Evolutionary conservation across 2,888 invertebrate species (phyloP).

Genomic region (Elmis aenea): DNA sequence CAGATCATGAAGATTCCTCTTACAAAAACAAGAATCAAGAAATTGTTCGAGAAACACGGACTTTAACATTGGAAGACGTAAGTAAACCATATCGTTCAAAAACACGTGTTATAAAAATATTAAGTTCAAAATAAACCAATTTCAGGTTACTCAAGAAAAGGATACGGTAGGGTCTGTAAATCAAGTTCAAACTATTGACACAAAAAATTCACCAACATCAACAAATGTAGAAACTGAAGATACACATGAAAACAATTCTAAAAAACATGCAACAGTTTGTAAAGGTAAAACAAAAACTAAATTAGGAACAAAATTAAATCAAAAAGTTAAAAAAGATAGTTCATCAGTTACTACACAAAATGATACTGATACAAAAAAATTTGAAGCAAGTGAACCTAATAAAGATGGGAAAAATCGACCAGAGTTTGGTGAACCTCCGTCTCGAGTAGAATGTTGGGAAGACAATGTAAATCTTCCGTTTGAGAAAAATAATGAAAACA

Average conservation of each 20-base stretch:
- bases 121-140: background rate
- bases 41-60: slow-evolving; percentile 4
- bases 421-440: slow-evolving; percentile 12
- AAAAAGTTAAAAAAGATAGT: slow-evolving; percentile 13
- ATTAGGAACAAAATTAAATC: background rate
- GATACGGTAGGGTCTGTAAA: no score
- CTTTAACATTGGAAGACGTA: no score
- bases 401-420: background rate
- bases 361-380: no score
- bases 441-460: slow-evolving; percentile 22
- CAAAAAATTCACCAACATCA: no score
- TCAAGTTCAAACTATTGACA: no score
- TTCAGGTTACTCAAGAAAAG: background rate
- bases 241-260: no score
- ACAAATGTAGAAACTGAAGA: no score
- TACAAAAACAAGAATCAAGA: slow-evolving; percentile 5
- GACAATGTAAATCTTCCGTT: slow-evolving; percentile 9
- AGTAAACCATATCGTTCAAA: background rate
- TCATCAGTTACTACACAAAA: no score
- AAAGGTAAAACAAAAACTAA: no score
- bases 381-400: no score
- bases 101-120: background rate
- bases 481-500: background rate
- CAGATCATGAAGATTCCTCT: slow-evolving; percentile 38
- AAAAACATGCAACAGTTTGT: no score